These are phyloP conservation scores for Eriosoma lanigerum DNA, from an alignment of 1,140 invertebrate genomes.

Conservation along the genomic window DNA sequence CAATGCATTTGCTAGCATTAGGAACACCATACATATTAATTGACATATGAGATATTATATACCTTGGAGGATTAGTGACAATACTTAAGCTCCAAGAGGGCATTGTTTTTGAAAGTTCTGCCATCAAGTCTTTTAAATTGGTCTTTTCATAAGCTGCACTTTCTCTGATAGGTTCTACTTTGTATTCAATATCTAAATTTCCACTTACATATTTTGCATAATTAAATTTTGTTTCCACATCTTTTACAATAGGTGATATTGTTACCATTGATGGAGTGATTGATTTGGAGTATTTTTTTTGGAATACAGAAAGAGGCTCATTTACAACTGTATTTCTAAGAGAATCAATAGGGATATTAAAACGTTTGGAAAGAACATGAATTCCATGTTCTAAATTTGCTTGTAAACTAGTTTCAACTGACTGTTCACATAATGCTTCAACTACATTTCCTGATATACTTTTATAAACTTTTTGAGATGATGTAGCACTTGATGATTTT, in stretches of 20 bases:
- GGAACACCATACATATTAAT: slow-evolving; percentile 8
- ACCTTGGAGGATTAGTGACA: slow-evolving; percentile 1
- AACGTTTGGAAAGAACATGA: not conserved
- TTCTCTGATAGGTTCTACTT: slow-evolving; percentile 19
- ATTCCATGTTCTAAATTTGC: not conserved
- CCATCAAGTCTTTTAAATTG: slow-evolving; percentile 33
- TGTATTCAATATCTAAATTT: slow-evolving; percentile 25
- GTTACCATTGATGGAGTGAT: not conserved
- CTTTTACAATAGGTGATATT: slow-evolving; percentile 1
- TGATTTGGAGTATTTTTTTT: not conserved
- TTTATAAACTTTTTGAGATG: not conserved
- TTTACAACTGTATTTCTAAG: slow-evolving; percentile 8
- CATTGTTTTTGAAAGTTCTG: slow-evolving; percentile 41
- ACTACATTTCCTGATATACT: not conserved
- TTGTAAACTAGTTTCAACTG: not conserved
- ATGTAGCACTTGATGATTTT: not conserved
- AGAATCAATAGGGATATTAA: slow-evolving; percentile 1
- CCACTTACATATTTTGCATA: not conserved
- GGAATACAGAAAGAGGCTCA: slow-evolving; percentile 25
- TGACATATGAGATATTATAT: slow-evolving; percentile 12
- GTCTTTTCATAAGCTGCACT: slow-evolving; percentile 23
- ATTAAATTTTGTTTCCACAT: not conserved
- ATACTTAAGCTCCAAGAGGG: slow-evolving; percentile 38
- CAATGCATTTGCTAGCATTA: not conserved
- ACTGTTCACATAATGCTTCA: not conserved